These are phyloP conservation scores for Xiphydria camelus DNA, from an alignment of 2,888 invertebrate genomes.

Conservation along the genomic window DNA sequence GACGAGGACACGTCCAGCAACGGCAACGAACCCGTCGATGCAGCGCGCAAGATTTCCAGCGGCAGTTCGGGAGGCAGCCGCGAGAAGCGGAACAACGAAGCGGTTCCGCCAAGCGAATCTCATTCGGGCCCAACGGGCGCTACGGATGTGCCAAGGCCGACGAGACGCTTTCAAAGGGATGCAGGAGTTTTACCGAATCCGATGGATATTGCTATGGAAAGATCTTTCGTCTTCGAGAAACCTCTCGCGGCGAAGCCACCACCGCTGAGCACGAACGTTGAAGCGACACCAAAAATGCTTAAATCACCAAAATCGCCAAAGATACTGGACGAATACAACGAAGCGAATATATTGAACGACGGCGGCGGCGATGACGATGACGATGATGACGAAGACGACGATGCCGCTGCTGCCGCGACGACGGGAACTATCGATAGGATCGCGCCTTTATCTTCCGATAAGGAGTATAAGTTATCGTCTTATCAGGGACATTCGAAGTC, in stretches of 20 bases:
- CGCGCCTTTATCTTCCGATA: slow-evolving; percentile 27
- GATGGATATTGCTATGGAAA: slow-evolving; percentile 9
- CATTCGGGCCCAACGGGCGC: no score
- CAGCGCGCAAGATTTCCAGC: neutral
- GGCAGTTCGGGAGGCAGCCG: no score
- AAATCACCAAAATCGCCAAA: slow-evolving; percentile 35
- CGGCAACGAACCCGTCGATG: neutral
- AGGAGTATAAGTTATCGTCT: slow-evolving; percentile 19
- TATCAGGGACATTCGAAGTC: slow-evolving; percentile 21
- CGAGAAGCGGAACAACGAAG: no score
- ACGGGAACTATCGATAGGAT: neutral
- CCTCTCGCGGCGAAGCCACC: slow-evolving; percentile 18
- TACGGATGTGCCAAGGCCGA: no score
- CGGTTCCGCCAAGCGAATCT: no score
- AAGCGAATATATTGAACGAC: slow-evolving; percentile 45
- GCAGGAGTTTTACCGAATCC: slow-evolving; percentile 21
- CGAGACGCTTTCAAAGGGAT: slow-evolving; percentile 18
- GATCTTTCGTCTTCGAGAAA: slow-evolving; percentile 26
- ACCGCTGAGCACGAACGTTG: slow-evolving; percentile 12
- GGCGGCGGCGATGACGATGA: no score
- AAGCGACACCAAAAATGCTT: no score
- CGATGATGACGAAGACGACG: no score
- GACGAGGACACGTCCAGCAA: slow-evolving; percentile 5
- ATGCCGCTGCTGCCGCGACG: no score
- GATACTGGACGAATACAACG: slow-evolving; percentile 44